Conservation (phyloP, 2,888 invertebrate species). For the Priocnemis perturbator region DNA sequence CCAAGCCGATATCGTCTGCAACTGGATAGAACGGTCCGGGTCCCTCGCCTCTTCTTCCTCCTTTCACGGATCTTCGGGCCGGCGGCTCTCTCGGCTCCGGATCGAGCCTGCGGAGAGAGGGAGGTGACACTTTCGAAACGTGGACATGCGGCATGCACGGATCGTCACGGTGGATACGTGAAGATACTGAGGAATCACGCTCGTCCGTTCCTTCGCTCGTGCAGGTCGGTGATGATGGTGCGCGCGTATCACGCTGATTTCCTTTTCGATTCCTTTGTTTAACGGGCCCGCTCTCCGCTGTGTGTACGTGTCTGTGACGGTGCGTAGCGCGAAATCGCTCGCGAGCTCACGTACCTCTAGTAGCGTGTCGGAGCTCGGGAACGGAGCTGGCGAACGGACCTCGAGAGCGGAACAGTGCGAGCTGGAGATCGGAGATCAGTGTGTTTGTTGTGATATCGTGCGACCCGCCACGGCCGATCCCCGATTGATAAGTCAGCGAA, state of each 20-base stretch:
- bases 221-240: slow-evolving; percentile 14
- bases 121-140: slow-evolving; percentile 59
- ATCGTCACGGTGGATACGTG: slow-evolving; percentile 35
- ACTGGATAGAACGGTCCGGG: slow-evolving; percentile 36
- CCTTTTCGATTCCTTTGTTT: not conserved
- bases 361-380: too few relatives aligned
- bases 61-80: slow-evolving; percentile 53
- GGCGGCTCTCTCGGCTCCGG: slow-evolving; percentile 34
- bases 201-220: not conserved
- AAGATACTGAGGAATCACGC: slow-evolving; percentile 25
- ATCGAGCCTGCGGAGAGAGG: slow-evolving; percentile 41
- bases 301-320: slow-evolving; percentile 20
- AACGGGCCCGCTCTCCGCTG: not conserved
- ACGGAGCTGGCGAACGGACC: too few relatives aligned
- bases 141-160: slow-evolving; percentile 58
- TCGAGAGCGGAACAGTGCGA: not conserved
- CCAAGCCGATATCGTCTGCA: slow-evolving; percentile 44
- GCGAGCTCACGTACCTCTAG: slow-evolving; percentile 17
- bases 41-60: slow-evolving; percentile 55
- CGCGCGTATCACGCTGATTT: slow-evolving; percentile 12
- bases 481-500: too few relatives aligned
- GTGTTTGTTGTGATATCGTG: too few relatives aligned
- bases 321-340: slow-evolving; percentile 21
- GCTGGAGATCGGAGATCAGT: not conserved
- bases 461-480: too few relatives aligned